Base-by-base conservation (phyloP, 2,888 invertebrate genomes). In the Aethes cnicana region DNA sequence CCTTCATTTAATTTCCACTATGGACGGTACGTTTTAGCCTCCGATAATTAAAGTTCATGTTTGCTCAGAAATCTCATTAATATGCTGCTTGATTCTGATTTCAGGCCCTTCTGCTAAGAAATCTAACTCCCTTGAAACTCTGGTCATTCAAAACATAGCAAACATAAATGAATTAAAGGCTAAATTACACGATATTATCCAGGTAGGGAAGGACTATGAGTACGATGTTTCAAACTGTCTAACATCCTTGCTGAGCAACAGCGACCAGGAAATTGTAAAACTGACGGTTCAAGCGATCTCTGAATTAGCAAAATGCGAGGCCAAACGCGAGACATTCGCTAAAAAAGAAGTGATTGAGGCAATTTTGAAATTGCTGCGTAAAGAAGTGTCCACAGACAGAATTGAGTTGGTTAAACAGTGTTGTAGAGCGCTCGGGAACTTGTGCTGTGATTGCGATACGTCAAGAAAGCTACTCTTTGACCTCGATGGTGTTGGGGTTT, bases 361-460 rank as follows among this genome's bases (percentile, higher is more conserved):
- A 37, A 88, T 95, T 57, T 72, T 94, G 47, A 78, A 86, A 44
- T 84, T 92, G 58, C 70, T 94, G 46, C 71, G 75, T 6, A 78
- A 66, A 59, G 81, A 84, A 26, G 55, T 72, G 3, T 71, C 69
- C 25, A 28, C 64, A 11, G 82, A 91, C 7, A 83, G 81, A 53
- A 69, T 91, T 55, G 91, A 93, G 57, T 74, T 93, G 43, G 83
- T 93, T 5, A 93, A 93, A 60, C 95, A 97, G 72, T 92, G 94
- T 28, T 95, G 95, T 62, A 91, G 97, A 66, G 95, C 96, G 2
- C 85, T 97, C 14, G 97, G 96, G 25, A 97, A 97, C 79, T 93
- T 97, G 69, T 96, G 96, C 75, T 97, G 95, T 76, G 94, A 97
- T 72, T 96, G 96, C 84, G 95, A 96, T 86, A 88, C 90, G 65